A percentile compares a stretch with the other conserved stretches of the same genome.
Conservation (phyloP, 1,140 invertebrate species). For the Drosophila mayri region DNA sequence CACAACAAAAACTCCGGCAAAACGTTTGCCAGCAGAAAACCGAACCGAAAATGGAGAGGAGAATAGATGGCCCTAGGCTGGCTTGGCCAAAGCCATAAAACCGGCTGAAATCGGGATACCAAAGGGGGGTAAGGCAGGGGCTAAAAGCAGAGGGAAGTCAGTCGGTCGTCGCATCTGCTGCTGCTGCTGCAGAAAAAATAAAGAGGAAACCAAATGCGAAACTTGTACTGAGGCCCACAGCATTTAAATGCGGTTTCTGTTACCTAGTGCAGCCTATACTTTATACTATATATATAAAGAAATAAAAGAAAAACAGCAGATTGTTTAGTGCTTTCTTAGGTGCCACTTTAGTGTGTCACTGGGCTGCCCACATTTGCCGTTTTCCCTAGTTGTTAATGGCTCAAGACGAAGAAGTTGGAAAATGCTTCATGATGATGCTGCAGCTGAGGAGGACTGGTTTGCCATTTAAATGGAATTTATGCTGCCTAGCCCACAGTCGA, state of each 20-base stretch:
- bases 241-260: constrained; percentile 75
- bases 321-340: constrained; percentile 38
- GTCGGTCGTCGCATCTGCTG: constrained; percentile 59
- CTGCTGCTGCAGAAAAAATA: constrained; percentile 5
- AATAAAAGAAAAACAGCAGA: constrained; percentile 3
- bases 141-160: not conserved
- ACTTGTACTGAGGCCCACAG: constrained; percentile 33
- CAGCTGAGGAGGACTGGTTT: constrained; percentile 51
- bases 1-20: constrained; percentile 41
- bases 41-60: constrained; percentile 22
- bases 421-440: constrained; percentile 53
- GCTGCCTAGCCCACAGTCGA: constrained; percentile 64
- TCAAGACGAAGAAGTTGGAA: constrained; percentile 42
- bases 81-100: constrained; percentile 68
- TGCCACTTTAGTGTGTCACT: constrained; percentile 77
- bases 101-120: constrained; percentile 48
- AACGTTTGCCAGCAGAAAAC: constrained; percentile 57
- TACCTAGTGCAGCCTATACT: constrained; percentile 31
- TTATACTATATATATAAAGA: not conserved
- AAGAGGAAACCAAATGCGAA: constrained; percentile 51
- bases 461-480: constrained; percentile 82
- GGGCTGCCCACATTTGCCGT: constrained; percentile 74
- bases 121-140: constrained; percentile 1
- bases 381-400: constrained; percentile 70
- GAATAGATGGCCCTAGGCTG: constrained; percentile 66